Conservation (phyloP, 2,888 invertebrate species). For the Torymus auratus region DNA sequence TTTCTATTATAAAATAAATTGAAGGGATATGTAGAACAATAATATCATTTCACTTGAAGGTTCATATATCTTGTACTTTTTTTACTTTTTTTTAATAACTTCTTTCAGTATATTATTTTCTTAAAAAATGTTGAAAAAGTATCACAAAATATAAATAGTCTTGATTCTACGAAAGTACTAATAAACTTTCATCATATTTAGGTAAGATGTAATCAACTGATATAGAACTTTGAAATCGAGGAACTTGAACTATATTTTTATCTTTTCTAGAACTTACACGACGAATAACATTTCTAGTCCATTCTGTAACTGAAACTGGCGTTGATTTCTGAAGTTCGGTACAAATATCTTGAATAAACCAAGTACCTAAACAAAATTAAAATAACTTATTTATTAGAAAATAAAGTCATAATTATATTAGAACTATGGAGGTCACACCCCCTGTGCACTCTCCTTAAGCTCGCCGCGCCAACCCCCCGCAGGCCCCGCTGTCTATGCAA, state of each 20-base stretch:
- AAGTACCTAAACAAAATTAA: slow-evolving; percentile 43
- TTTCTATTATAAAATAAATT: too few species aligned
- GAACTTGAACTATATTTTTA: slow-evolving; percentile 30
- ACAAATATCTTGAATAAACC: slow-evolving; percentile 55
- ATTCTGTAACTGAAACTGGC: slow-evolving; percentile 38
- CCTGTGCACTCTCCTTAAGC: too few species aligned
- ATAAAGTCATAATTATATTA: background rate
- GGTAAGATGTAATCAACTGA: slow-evolving; percentile 23
- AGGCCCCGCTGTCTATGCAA: too few species aligned
- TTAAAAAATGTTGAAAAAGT: background rate
- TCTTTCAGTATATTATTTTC: too few species aligned
- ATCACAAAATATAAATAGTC: background rate
- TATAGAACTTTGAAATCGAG: background rate
- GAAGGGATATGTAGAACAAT: too few species aligned
- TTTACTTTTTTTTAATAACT: too few species aligned
- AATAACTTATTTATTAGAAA: background rate
- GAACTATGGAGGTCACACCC: too few species aligned
- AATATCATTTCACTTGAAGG: too few species aligned
- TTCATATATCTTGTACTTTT: too few species aligned
- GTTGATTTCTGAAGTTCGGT: slow-evolving; percentile 19
- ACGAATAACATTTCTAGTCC: slow-evolving; percentile 18
- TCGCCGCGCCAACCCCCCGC: too few species aligned
- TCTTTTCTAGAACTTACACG: slow-evolving; percentile 30
- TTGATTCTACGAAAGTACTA: background rate
- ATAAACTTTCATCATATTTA: background rate